A percentile compares a stretch with the other conserved stretches of the same genome.
phyloP scores from a whole-genome alignment of 2,797 vertebrate species.

The Bovichtus diacanthus region DNA sequence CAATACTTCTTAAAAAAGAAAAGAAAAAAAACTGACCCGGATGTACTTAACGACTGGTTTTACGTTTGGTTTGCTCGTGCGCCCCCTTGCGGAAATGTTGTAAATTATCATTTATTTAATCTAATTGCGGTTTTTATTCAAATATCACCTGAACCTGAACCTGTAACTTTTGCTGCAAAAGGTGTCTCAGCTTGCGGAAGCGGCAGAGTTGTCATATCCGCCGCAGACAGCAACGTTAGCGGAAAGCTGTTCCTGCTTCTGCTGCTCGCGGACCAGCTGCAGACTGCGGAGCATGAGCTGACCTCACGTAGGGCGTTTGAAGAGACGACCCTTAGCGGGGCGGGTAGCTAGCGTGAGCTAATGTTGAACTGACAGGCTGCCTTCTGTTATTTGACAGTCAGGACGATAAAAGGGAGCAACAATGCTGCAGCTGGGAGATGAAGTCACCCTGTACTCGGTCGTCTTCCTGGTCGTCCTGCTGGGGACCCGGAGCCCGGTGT shows the following conservation, averaged over 20 bases:
- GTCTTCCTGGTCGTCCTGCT: slow-evolving; percentile 83
- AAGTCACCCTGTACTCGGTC: slow-evolving; percentile 79
- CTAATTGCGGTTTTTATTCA: no score
- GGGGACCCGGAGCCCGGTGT: slow-evolving; percentile 86
- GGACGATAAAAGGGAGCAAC: background rate
- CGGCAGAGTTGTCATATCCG: slow-evolving; percentile 3
- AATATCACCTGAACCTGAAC: rapidly evolving
- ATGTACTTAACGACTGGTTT: background rate
- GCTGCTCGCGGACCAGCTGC: no score
- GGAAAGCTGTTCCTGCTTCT: no score
- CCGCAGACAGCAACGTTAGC: no score
- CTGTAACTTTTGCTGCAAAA: background rate
- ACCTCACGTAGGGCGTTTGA: background rate
- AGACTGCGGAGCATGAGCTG: background rate
- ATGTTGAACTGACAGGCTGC: background rate
- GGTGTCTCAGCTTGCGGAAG: background rate
- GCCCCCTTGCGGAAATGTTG: background rate
- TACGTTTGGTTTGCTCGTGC: background rate
- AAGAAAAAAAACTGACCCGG: slow-evolving; percentile 59
- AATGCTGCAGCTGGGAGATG: slow-evolving; percentile 89
- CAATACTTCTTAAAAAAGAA: no score
- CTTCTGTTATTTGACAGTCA: background rate
- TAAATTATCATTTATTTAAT: rapidly evolving
- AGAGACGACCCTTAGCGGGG: background rate
- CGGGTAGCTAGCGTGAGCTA: background rate